Conservation (phyloP, 1,140 invertebrate species). For the Penaeus vannamei region DNA sequence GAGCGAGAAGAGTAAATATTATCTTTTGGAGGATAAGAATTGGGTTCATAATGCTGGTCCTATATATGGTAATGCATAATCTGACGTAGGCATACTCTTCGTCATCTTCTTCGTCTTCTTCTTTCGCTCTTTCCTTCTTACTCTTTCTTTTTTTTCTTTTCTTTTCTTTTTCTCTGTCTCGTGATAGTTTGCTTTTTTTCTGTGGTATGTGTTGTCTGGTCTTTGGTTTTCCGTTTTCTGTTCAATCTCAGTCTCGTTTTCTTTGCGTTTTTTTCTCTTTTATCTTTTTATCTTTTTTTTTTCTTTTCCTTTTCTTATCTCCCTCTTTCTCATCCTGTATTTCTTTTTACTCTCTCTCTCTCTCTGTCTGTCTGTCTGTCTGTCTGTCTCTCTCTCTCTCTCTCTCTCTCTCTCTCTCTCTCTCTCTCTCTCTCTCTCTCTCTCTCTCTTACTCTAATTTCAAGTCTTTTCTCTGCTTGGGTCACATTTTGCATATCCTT, state of each 20-base stretch:
- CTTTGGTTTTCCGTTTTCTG: not conserved
- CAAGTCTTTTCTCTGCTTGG: not conserved
- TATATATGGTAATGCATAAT: constrained; percentile 1
- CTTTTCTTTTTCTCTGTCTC: not conserved
- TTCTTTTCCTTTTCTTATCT: not conserved
- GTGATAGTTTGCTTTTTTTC: too few relatives aligned
- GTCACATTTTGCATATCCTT: too few relatives aligned
- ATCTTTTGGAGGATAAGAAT: too few relatives aligned
- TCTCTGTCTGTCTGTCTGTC: not conserved
- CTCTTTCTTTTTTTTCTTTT: not conserved
- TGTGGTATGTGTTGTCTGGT: too few relatives aligned
- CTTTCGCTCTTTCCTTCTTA: not conserved
- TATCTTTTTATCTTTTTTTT: not conserved
- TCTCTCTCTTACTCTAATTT: not conserved
- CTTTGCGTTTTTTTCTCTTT: not conserved
- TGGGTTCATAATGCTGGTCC: too few relatives aligned
- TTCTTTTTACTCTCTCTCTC: not conserved
- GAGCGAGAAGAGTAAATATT: too few relatives aligned
- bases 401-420: not conserved
- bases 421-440: not conserved
- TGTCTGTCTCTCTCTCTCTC: not conserved
- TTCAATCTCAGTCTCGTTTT: not conserved
- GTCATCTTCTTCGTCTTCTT: not conserved
- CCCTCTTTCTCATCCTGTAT: not conserved
- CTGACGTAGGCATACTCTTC: too few relatives aligned